Percentiles rank a stretch among this genome's conserved stretches.
phyloP scores from a whole-genome alignment of 2,888 invertebrate genomes.

The Pristionchus japonicus region DNA sequence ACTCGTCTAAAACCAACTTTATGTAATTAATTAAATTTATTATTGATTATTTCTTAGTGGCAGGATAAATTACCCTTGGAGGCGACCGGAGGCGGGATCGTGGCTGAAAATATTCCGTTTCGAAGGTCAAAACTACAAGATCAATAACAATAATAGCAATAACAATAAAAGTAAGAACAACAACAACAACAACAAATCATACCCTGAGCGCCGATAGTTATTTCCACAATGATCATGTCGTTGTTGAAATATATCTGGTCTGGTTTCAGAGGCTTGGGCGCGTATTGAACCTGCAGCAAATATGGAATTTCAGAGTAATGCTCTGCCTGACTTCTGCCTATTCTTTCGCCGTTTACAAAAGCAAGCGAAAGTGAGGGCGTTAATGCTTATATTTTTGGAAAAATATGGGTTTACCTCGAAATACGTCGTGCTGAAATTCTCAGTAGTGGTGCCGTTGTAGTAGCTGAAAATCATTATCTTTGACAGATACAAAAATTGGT shows the following conservation, averaged over 20 bases:
- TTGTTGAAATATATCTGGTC: not conserved
- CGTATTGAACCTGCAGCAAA: not conserved
- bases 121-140: too few relatives aligned
- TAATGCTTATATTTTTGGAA: not conserved
- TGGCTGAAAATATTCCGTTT: not conserved
- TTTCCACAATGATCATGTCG: not conserved
- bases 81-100: not conserved
- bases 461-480: not conserved
- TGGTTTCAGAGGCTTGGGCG: not conserved
- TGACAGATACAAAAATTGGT: not conserved
- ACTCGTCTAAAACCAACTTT: too few relatives aligned
- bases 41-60: too few relatives aligned
- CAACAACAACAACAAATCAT: not conserved
- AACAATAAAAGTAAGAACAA: not conserved
- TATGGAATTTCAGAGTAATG: too few relatives aligned
- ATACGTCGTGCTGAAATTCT: not conserved
- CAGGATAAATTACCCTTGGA: not conserved
- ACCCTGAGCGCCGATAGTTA: not conserved
- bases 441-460: not conserved
- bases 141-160: too few relatives aligned
- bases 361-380: too few relatives aligned
- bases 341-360: too few relatives aligned
- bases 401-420: not conserved
- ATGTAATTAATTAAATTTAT: too few relatives aligned
- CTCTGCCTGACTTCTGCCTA: too few relatives aligned